These are phyloP conservation scores for Anguilla marmorata DNA, from an alignment of 2,797 vertebrate species.

Conservation along the genomic window DNA sequence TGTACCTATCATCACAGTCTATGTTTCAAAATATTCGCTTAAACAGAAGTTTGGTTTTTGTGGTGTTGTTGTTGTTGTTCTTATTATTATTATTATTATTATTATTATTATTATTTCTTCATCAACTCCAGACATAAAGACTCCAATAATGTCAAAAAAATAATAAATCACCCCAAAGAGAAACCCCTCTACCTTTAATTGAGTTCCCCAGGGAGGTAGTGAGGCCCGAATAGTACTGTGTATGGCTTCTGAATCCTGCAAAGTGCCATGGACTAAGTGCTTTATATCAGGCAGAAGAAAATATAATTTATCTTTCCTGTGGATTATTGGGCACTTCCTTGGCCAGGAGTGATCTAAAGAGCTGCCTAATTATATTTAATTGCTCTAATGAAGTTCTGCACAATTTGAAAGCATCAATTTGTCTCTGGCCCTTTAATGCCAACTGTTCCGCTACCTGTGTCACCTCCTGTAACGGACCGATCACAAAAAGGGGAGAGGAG, in stretches of 20 bases:
- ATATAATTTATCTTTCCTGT: constrained; percentile 28
- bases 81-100: too few species aligned
- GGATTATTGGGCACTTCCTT: constrained; percentile 25
- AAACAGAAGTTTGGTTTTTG: too few species aligned
- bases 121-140: too few species aligned
- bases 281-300: constrained; percentile 30
- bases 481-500: not conserved
- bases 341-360: constrained; percentile 43
- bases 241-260: constrained; percentile 13
- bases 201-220: not conserved
- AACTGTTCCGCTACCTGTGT: constrained; percentile 50
- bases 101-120: too few species aligned
- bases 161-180: too few species aligned
- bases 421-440: constrained; percentile 46
- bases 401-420: constrained; percentile 48
- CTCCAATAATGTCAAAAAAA: not conserved
- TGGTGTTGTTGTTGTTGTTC: too few species aligned
- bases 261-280: constrained; percentile 23
- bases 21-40: too few species aligned
- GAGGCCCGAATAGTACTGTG: not conserved
- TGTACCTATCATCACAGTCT: too few species aligned
- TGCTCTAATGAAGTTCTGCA: constrained; percentile 54
- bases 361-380: constrained; percentile 38
- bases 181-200: not conserved
- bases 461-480: constrained; percentile 42